Base-by-base conservation (phyloP, 2,797 vertebrate genomes). In the Lithobates pipiens region DNA sequence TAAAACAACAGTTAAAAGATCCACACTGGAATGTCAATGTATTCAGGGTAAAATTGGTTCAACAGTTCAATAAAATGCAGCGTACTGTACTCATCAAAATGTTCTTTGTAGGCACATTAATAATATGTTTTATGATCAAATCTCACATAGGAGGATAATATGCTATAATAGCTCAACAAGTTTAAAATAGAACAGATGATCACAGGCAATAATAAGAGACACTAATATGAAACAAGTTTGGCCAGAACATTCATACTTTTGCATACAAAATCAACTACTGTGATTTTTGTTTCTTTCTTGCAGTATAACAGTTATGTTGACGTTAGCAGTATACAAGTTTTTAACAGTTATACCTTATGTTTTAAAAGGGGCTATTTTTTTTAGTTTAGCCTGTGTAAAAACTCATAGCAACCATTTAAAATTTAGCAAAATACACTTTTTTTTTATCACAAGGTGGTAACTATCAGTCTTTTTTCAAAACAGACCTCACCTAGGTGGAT, bases 1-100 rank as follows among this genome's bases (percentile, higher is more conserved):
- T 85, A 76, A 81, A 86, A 77, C 46, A 86, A 86, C 84, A 76
- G 78, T 63, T 81, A 86, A 82, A 86, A 76, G 65, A 76, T 86
- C 61, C 67, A 81, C 73, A 63, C 57, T 71, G 73, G 73, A 82
- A 86, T 86, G 84, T 86, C 73, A 81, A 76, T 86, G 84, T 76
- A 86, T 86, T 75, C 84, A 81, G 73, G 34, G 15, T 86, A 81
- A 76, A 86, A 86, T 70, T 81, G 78, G 72, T 69, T 82, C 50
- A 82, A 80, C 50, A 77, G 65, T 81, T 76, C 78, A 86, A 76
- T 82, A 81, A 81, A 82, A 86, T 63, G 10, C 75, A n/a, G 29
- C 16, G 6, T 80, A 61, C 75, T 72, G 18, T 32, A 42, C 16
- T 85, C 50, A 71, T 77, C n/a, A 77, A 68, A 77, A 11, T 77